Percentiles rank a stretch among this genome's conserved stretches.
These are phyloP conservation scores for Eulemur macaco DNA, from an alignment of 2,113 vertebrate species.

Conservation along the genomic window DNA sequence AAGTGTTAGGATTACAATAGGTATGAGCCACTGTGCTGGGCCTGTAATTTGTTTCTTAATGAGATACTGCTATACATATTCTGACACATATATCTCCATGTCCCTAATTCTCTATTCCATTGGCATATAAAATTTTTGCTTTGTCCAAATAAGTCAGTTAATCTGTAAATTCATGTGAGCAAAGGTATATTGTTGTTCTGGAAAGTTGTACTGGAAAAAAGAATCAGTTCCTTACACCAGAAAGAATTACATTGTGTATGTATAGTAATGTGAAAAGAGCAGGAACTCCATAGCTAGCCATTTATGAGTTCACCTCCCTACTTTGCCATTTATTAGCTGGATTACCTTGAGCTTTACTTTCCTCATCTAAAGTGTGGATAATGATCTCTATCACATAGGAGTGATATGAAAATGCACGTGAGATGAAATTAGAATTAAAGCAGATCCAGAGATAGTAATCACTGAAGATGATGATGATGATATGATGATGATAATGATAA, in stretches of 20 bases:
- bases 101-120: neutral
- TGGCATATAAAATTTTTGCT: neutral
- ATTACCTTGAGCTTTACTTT: neutral
- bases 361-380: neutral
- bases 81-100: neutral
- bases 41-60: neutral
- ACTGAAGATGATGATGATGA: neutral
- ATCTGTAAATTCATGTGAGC: neutral
- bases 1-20: no score
- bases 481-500: neutral
- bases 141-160: conserved; percentile 8
- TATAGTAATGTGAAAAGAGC: neutral
- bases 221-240: neutral
- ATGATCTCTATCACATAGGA: neutral
- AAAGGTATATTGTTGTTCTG: neutral
- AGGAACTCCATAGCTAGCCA: neutral
- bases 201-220: neutral
- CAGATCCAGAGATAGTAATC: neutral
- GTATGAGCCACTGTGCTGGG: no score
- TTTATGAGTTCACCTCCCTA: neutral
- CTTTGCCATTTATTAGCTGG: neutral
- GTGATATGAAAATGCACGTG: neutral
- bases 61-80: neutral
- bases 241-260: neutral
- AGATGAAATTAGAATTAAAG: conserved; percentile 1